Base-by-base conservation (phyloP, 2,888 invertebrate species). In the Cheilosia soror region DNA sequence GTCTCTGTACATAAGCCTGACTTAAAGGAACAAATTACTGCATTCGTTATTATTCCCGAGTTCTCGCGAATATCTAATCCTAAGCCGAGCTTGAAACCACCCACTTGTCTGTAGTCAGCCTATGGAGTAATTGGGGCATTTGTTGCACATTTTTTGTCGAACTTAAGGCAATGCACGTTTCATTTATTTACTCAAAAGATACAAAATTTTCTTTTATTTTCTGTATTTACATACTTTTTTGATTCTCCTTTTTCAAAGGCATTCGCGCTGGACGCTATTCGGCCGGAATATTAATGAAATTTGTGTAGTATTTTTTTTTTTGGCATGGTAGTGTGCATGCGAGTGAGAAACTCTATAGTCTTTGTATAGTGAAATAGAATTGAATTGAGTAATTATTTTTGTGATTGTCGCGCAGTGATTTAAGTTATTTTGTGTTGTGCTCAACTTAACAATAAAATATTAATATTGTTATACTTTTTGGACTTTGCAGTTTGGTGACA, bases 341-440 rank as follows among this genome's bases (percentile, higher is more conserved):
- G 72, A 84, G 85, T 85, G 85, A 75, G 51, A 75, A 68, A 66
- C 53, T 37, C 51, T 47, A 51, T 27, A 60, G 71, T 63, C 72
- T 63, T 69, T 65, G 49, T 27, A n/a, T 15, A 29, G 49, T 53
- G 47, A 77, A 62, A 55, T 65, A 75, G 47, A 71, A 44, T 79
- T 58, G 15, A 66, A 76, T 84, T 84, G 79, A 79, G 84, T 79
- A 84, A 84, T 75, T 79, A 69, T 83, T 84, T 84, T 84, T 84
- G 77, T 68, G 83, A 73, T 84, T 75, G 79, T 69, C 69, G 79
- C 58, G 53, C 31, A 47, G 58, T 58, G 53, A 15, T 78, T 73
- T 53, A 73, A 63, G 47, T 71, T 71, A 20, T 40, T 65, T 51
- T 51, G 60, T 57, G 40, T 66, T 66, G n/a, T 49, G 60, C 60